Conservation (phyloP, 2,797 vertebrate species). For the Enteromius anoplus region DNA sequence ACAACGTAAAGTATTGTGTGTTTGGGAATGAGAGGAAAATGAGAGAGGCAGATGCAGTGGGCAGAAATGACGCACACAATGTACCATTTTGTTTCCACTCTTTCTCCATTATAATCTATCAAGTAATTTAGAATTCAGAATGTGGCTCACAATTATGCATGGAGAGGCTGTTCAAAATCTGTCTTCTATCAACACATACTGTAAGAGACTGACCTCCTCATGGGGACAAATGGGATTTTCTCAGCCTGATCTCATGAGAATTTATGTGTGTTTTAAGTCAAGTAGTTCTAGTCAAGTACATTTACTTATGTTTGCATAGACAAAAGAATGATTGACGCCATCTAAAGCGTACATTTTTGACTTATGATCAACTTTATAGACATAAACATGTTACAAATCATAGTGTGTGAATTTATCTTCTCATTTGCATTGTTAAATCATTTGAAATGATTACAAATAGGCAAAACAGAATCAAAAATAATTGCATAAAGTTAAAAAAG, state of each 20-base stretch:
- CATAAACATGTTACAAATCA: neutral
- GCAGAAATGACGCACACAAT: constrained; percentile 48
- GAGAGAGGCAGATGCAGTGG: constrained; percentile 41
- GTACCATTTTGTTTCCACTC: constrained; percentile 41
- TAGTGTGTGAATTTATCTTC: neutral
- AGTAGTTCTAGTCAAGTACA: neutral
- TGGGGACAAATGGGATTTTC: neutral
- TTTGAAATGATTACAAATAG: neutral
- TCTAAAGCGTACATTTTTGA: neutral
- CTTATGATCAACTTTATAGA: neutral
- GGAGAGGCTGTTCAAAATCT: constrained; percentile 1
- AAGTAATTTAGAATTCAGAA: constrained; percentile 40
- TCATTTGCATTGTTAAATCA: neutral
- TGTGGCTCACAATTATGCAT: constrained; percentile 11
- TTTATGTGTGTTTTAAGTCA: neutral
- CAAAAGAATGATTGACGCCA: neutral
- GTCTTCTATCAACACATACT: neutral
- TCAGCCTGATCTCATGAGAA: neutral
- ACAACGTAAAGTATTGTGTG: constrained; percentile 19
- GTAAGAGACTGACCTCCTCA: constrained; percentile 16
- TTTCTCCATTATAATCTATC: constrained; percentile 31
- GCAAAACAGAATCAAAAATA: neutral
- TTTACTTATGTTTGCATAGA: neutral
- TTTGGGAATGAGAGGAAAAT: constrained; percentile 58
- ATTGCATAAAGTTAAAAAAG: neutral